phyloP scores from a whole-genome alignment of 2,888 invertebrate genomes.

The Yponomeuta malinellus region DNA sequence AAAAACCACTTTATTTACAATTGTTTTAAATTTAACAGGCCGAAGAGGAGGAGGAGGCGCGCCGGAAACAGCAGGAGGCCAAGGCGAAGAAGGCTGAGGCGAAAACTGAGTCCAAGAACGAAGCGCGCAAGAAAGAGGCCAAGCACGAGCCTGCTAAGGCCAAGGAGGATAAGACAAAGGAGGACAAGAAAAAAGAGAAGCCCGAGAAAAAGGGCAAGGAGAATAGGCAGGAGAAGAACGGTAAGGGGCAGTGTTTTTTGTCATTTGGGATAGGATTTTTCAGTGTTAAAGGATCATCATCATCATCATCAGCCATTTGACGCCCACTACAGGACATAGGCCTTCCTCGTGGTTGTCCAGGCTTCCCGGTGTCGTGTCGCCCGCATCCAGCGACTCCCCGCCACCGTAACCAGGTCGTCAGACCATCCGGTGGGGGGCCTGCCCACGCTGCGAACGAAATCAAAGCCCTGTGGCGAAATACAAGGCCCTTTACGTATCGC shows the following conservation, averaged over 20 bases:
- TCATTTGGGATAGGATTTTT: neutral
- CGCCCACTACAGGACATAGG: too few species aligned
- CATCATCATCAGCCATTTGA: too few species aligned
- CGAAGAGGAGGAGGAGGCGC: slow-evolving; percentile 51
- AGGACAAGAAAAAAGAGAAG: slow-evolving; percentile 28
- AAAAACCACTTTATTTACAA: too few species aligned
- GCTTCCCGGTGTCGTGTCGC: too few species aligned
- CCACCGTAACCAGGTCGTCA: too few species aligned
- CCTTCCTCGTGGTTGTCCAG: too few species aligned
- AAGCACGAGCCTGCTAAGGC: slow-evolving; percentile 33
- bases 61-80: slow-evolving; percentile 30
- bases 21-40: slow-evolving; percentile 29
- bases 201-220: slow-evolving; percentile 38
- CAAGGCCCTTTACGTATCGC: too few species aligned
- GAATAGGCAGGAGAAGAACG: slow-evolving; percentile 47
- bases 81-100: slow-evolving; percentile 34
- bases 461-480: too few species aligned
- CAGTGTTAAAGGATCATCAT: too few species aligned
- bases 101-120: slow-evolving; percentile 30
- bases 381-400: too few species aligned
- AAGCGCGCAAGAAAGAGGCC: slow-evolving; percentile 19
- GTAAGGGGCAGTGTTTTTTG: slow-evolving; percentile 24
- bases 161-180: slow-evolving; percentile 19
- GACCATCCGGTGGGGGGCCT: too few species aligned
- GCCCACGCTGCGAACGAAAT: too few species aligned